A percentile compares a stretch with the other conserved stretches of the same genome.
Evolutionary conservation across 2,888 invertebrate species (phyloP).

Genomic region (Plagodis dolabraria): DNA sequence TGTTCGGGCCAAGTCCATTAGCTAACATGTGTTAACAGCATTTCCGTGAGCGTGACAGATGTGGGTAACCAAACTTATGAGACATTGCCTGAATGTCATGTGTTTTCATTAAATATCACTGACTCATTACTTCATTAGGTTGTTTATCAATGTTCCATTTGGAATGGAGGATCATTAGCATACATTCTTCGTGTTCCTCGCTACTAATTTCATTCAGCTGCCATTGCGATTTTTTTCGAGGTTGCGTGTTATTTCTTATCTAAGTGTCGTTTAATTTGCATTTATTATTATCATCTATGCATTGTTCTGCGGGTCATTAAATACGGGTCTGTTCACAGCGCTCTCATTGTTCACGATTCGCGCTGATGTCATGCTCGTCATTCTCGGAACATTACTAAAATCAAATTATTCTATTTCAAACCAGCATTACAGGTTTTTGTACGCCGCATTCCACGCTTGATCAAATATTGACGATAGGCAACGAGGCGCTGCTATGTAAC

Average conservation of each 20-base stretch:
- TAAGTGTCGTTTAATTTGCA: conserved; percentile 54
- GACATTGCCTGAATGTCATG: conserved; percentile 50
- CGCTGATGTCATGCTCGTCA: conserved; percentile 61
- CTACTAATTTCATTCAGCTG: conserved; percentile 25
- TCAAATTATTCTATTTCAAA: conserved; percentile 53
- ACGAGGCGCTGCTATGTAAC: conserved; percentile 43
- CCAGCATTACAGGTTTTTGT: conserved; percentile 45
- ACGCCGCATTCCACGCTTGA: conserved; percentile 52
- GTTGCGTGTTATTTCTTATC: conserved; percentile 44
- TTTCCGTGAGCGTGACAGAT: conserved; percentile 59
- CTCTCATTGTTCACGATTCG: conserved; percentile 59
- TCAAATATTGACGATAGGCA: conserved; percentile 61
- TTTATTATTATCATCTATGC: conserved; percentile 58
- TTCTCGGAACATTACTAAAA: conserved; percentile 51
- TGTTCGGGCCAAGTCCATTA: conserved; percentile 49
- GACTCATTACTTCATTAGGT: conserved; percentile 42
- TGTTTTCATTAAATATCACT: conserved; percentile 52
- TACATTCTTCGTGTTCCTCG: conserved; percentile 12
- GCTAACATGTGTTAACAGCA: conserved; percentile 65
- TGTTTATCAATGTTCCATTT: conserved; percentile 34
- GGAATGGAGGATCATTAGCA: conserved; percentile 18
- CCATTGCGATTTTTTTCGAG: conserved; percentile 21
- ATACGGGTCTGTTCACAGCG: conserved; percentile 47
- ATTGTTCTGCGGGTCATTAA: conserved; percentile 63
- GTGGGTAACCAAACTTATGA: conserved; percentile 54